Conservation (phyloP, 2,113 vertebrate species). For the Siniperca knerii region DNA sequence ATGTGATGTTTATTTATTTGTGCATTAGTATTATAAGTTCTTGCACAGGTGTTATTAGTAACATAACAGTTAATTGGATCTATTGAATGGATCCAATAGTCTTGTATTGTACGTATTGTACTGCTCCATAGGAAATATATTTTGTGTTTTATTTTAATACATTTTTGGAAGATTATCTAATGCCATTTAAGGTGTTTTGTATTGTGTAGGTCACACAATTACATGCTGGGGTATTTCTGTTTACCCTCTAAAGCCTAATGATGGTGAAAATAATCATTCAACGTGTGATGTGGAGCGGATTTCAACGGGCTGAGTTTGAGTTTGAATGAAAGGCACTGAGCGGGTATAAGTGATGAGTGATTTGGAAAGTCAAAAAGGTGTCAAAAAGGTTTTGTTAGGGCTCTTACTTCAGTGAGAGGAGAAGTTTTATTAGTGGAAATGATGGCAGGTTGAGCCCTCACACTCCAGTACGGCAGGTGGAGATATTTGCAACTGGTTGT, state of each 20-base stretch:
- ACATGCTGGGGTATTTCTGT: not conserved
- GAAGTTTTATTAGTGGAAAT: not conserved
- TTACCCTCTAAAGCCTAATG: not conserved
- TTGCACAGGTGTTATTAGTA: not conserved
- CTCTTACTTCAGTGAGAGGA: not conserved
- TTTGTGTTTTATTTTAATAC: not conserved
- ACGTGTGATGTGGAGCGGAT: too few species aligned
- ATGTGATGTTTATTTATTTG: not conserved
- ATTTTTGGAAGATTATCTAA: not conserved
- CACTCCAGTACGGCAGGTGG: conserved; percentile 57
- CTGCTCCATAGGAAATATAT: not conserved
- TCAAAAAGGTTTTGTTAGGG: not conserved
- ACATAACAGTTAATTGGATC: not conserved
- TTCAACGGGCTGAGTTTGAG: not conserved
- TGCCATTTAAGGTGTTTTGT: not conserved
- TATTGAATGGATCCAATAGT: not conserved
- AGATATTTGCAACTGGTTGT: not conserved
- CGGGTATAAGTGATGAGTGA: not conserved
- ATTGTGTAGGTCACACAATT: not conserved
- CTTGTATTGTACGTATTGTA: not conserved
- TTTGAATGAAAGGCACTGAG: not conserved
- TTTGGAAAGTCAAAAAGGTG: not conserved
- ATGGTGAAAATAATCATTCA: not conserved
- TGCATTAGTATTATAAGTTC: not conserved
- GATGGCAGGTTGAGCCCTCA: not conserved